Evolutionary conservation across 1,140 invertebrate genomes (phyloP).

Genomic region (Acyrthosiphon pisum): DNA sequence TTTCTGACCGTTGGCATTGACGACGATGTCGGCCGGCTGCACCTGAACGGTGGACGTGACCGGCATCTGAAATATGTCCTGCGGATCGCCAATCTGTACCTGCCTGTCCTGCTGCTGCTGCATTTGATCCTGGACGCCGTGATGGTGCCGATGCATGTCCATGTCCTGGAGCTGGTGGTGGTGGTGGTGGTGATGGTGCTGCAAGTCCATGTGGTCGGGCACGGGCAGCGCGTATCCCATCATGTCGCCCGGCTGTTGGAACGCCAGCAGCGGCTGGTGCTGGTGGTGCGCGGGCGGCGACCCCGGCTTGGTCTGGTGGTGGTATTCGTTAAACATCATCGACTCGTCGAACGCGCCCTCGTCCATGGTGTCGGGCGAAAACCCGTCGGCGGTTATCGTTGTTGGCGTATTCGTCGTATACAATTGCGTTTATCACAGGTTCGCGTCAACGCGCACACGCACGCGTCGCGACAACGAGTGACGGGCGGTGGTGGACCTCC

Average conservation of each 20-base stretch:
- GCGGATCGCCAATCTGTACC: constrained; percentile 42
- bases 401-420: not conserved
- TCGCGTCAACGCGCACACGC: not conserved
- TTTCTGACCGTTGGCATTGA: not conserved
- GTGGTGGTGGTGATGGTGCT: constrained; percentile 22
- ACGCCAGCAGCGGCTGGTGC: constrained; percentile 33
- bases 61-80: constrained; percentile 38
- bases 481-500: not conserved
- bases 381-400: not conserved
- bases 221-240: constrained; percentile 35
- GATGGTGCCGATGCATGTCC: constrained; percentile 46
- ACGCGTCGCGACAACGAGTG: not conserved
- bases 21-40: not conserved
- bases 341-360: constrained; percentile 48
- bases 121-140: constrained; percentile 14
- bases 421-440: not conserved
- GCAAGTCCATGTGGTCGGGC: constrained; percentile 33
- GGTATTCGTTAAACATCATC: constrained; percentile 54
- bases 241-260: constrained; percentile 41
- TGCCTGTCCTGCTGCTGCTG: constrained; percentile 41
- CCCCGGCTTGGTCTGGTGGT: constrained; percentile 39
- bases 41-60: constrained; percentile 38
- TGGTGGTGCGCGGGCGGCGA: constrained; percentile 35
- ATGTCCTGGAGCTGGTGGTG: constrained; percentile 50
- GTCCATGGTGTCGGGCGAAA: constrained; percentile 7